These are phyloP conservation scores for Xestia sexstrigata DNA, from an alignment of 2,888 invertebrate genomes.

Conservation along the genomic window DNA sequence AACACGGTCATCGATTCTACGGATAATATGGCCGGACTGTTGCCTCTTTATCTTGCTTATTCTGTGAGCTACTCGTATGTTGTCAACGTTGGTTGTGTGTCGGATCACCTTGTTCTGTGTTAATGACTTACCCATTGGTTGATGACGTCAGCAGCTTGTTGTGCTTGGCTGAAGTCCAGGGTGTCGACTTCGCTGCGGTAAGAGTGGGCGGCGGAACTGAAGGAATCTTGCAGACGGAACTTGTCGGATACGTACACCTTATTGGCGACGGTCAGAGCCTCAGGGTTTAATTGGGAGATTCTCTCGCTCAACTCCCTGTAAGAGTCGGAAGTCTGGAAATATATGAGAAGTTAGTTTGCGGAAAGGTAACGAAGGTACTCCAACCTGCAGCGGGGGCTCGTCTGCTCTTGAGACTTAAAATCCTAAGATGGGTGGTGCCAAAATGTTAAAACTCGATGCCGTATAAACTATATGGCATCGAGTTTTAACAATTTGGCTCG, in stretches of 20 bases:
- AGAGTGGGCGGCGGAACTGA: slow-evolving; percentile 58
- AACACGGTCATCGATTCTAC: too few relatives aligned
- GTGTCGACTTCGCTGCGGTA: slow-evolving; percentile 72
- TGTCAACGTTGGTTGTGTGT: neutral
- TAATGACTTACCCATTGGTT: slow-evolving; percentile 62
- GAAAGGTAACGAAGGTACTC: neutral
- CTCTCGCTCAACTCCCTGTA: slow-evolving; percentile 68
- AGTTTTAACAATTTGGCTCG: neutral
- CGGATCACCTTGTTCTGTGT: neutral
- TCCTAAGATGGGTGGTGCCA: neutral
- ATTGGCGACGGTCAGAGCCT: slow-evolving; percentile 74
- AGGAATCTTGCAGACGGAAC: slow-evolving; percentile 64
- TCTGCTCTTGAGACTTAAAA: neutral
- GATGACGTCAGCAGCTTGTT: slow-evolving; percentile 68
- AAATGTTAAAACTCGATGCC: too few relatives aligned
- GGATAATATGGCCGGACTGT: too few relatives aligned
- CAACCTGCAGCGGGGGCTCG: neutral
- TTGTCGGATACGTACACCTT: slow-evolving; percentile 73
- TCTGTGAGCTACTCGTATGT: too few relatives aligned
- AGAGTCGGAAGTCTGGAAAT: slow-evolving; percentile 67
- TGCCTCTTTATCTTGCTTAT: too few relatives aligned
- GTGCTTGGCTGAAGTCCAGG: slow-evolving; percentile 68
- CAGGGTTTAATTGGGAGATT: slow-evolving; percentile 70
- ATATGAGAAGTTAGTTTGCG: slow-evolving; percentile 2
- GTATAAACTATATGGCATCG: too few relatives aligned